Percentiles rank a stretch among this genome's conserved stretches.
Conservation (phyloP, 2,113 vertebrate genomes). For the Strigops habroptila region DNA sequence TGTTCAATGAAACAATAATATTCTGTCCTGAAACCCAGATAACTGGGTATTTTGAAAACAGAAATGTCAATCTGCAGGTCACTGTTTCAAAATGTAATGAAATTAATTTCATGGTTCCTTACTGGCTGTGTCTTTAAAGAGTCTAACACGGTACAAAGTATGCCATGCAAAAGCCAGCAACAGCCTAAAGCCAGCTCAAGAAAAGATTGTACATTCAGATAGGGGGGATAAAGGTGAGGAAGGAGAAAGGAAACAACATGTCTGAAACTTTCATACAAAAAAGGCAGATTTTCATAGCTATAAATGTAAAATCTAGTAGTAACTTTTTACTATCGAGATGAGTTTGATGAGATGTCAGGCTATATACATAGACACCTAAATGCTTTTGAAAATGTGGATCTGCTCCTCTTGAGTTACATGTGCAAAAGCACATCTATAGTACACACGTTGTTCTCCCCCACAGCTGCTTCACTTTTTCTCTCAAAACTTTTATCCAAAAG, state of each 20-base stretch:
- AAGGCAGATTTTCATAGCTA: neutral
- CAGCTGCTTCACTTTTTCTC: neutral
- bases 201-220: neutral
- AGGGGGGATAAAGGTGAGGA: neutral
- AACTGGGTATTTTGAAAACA: neutral
- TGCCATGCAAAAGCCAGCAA: neutral
- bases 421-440: neutral
- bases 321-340: neutral
- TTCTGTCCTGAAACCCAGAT: neutral
- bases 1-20: neutral
- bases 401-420: neutral
- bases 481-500: neutral
- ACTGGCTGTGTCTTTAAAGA: neutral
- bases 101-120: neutral
- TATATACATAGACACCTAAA: neutral
- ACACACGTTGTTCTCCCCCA: neutral
- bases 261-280: neutral
- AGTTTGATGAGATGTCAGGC: neutral
- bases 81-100: neutral
- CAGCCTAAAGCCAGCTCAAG: neutral
- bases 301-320: neutral
- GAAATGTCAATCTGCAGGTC: neutral
- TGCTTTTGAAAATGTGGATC: neutral
- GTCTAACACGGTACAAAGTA: neutral
- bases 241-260: neutral